Conservation (phyloP, 1,140 invertebrate genomes). For the Nebria ingens region DNA sequence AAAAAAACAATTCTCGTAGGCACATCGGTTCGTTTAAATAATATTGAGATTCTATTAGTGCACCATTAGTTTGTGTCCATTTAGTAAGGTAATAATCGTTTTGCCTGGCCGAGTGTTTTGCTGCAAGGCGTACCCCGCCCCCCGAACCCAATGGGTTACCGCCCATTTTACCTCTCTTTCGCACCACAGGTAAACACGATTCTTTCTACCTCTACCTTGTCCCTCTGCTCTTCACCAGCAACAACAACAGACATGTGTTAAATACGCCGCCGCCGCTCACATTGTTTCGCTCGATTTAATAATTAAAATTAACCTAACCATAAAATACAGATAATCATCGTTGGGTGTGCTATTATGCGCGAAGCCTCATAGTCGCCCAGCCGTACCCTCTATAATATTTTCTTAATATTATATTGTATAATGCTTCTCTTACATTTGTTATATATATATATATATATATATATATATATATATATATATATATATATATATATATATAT, state of each 20-base stretch:
- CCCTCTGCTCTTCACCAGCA: neutral
- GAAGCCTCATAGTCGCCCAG: neutral
- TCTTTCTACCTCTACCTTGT: neutral
- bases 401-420: neutral
- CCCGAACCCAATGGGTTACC: neutral
- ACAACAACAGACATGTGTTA: constrained; percentile 1
- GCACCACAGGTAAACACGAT: neutral
- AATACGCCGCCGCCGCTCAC: neutral
- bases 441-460: too few relatives aligned
- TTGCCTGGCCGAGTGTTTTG: neutral
- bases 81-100: constrained; percentile 5
- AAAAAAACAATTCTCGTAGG: too few relatives aligned
- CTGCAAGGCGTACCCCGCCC: neutral
- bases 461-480: too few relatives aligned
- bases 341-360: constrained; percentile 4
- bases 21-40: too few relatives aligned
- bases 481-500: too few relatives aligned
- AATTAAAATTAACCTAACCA: constrained; percentile 8
- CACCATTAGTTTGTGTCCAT: neutral
- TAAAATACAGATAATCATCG: constrained; percentile 7
- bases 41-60: neutral
- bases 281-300: constrained; percentile 9
- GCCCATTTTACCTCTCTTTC: neutral
- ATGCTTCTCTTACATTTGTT: neutral
- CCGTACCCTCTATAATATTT: too few relatives aligned